Percentiles rank a stretch among this genome's conserved stretches.
Evolutionary conservation across 2,797 vertebrate species (phyloP).

Genomic region (Chromobotia macracanthus): DNA sequence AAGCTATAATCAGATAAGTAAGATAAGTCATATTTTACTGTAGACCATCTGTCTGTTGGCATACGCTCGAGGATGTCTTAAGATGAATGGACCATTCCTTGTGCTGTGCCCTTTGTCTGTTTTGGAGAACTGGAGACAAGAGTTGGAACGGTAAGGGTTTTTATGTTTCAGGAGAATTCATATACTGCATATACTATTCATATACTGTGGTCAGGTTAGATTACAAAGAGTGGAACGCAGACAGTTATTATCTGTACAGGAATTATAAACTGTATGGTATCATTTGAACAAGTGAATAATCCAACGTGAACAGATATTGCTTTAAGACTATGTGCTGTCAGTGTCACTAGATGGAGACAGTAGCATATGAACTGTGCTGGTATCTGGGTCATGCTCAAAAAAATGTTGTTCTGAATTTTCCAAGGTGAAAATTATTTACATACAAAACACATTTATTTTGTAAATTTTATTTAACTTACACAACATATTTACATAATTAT

Average conservation of each 20-base stretch:
- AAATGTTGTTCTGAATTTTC: too few species aligned
- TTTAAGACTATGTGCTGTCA: not conserved
- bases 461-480: too few species aligned
- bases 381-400: not conserved
- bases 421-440: not conserved
- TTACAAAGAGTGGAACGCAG: not conserved
- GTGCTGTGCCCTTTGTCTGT: conserved; percentile 90
- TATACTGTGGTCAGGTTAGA: conserved; percentile 6
- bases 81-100: conserved; percentile 81
- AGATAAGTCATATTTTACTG: conserved; percentile 47
- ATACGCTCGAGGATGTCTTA: conserved; percentile 77
- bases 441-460: too few species aligned
- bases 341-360: conserved; percentile 44
- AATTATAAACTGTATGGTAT: not conserved
- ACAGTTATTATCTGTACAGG: not conserved
- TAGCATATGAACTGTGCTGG: not conserved
- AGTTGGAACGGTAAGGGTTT: conserved; percentile 81
- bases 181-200: not conserved
- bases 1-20: not conserved
- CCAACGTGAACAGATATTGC: not conserved
- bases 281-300: not conserved
- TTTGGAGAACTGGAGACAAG: conserved; percentile 89
- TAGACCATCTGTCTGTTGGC: conserved; percentile 88
- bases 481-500: too few species aligned
- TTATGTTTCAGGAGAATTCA: not conserved